A percentile compares a stretch with the other conserved stretches of the same genome.
phyloP scores from a whole-genome alignment of 1,140 invertebrate species.

The Cydia splendana region DNA sequence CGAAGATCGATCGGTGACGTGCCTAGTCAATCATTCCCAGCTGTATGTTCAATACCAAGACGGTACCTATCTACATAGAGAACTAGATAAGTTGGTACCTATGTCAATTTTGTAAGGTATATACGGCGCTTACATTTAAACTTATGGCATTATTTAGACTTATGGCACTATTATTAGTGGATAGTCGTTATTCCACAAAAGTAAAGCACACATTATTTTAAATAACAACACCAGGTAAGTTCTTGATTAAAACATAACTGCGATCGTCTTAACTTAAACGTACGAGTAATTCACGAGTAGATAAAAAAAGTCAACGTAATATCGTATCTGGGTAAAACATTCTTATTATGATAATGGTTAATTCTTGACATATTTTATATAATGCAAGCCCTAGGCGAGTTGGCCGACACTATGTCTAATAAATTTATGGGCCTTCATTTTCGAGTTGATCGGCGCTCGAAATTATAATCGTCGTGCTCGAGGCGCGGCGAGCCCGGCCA shows the following conservation, averaged over 20 bases:
- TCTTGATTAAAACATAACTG: constrained; percentile 1
- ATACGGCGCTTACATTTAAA: too few species aligned
- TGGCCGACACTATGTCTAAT: constrained; percentile 78
- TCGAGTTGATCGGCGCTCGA: constrained; percentile 76
- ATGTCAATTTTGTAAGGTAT: too few species aligned
- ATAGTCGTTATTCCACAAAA: too few species aligned
- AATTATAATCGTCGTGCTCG: constrained; percentile 76
- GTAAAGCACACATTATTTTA: too few species aligned
- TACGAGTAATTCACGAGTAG: neutral
- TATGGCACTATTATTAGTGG: too few species aligned
- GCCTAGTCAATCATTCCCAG: constrained; percentile 40
- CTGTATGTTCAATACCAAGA: neutral
- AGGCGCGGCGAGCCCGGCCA: constrained; percentile 51
- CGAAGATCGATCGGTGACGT: constrained; percentile 46
- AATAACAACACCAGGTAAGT: neutral
- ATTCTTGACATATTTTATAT: constrained; percentile 79
- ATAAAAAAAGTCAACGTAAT: neutral
- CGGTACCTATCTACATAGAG: neutral
- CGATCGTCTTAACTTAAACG: neutral
- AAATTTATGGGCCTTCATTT: constrained; percentile 79
- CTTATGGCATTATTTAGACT: too few species aligned
- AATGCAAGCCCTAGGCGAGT: constrained; percentile 69
- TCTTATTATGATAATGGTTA: constrained; percentile 74
- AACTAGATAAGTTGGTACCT: too few species aligned
- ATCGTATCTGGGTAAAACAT: constrained; percentile 59